phyloP scores from a whole-genome alignment of 2,888 invertebrate genomes.

The Rhamnusium bicolor region DNA sequence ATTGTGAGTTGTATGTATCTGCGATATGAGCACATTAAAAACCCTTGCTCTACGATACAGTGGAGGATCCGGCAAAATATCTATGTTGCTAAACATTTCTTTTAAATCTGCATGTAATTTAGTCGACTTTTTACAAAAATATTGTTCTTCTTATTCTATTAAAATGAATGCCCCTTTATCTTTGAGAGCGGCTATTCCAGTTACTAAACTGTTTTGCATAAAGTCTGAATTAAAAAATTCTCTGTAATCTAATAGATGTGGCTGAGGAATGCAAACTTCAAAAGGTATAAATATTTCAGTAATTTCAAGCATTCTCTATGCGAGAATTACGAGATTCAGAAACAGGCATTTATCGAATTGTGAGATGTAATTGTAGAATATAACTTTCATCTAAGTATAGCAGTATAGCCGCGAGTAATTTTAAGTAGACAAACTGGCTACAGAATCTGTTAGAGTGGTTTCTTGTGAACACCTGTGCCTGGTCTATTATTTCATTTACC shows the following conservation, averaged over 20 bases:
- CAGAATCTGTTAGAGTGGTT: slow-evolving; percentile 34
- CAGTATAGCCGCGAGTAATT: slow-evolving; percentile 17
- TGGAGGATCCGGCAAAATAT: no score
- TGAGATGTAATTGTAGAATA: slow-evolving; percentile 32
- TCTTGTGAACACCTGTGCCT: slow-evolving; percentile 47
- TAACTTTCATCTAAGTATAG: slow-evolving; percentile 34
- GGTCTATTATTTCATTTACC: slow-evolving; percentile 50
- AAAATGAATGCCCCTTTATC: no score
- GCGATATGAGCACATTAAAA: no score
- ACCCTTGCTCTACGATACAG: no score
- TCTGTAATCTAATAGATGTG: not conserved
- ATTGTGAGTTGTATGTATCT: no score
- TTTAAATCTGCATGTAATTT: no score
- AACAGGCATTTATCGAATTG: slow-evolving; percentile 32
- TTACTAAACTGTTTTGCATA: no score
- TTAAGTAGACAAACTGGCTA: slow-evolving; percentile 35
- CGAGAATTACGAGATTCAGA: slow-evolving; percentile 15
- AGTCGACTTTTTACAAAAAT: no score
- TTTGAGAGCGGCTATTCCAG: not conserved
- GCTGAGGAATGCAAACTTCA: slow-evolving; percentile 9
- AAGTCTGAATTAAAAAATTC: not conserved
- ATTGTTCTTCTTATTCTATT: no score
- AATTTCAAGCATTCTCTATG: slow-evolving; percentile 11
- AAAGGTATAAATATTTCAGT: slow-evolving; percentile 27
- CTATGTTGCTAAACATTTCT: no score